A percentile compares a stretch with the other conserved stretches of the same genome.
These are phyloP conservation scores for Liasis olivaceus DNA, from an alignment of 2,797 vertebrate genomes.

Conservation along the genomic window DNA sequence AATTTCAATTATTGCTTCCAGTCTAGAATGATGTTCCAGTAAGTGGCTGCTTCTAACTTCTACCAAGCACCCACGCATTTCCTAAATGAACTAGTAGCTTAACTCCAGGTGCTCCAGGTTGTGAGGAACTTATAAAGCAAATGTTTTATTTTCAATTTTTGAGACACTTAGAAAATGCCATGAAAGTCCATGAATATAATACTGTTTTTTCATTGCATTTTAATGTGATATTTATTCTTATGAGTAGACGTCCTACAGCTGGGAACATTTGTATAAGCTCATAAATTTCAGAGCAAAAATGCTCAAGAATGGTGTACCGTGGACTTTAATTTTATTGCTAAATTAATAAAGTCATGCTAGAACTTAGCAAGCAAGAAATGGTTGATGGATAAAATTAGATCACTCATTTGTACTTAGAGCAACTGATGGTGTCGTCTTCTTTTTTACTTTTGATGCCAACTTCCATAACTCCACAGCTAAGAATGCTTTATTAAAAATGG, in stretches of 20 bases:
- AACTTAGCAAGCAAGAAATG: neutral
- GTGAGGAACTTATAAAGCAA: slow-evolving; percentile 25
- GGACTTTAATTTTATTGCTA: neutral
- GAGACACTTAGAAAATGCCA: slow-evolving; percentile 17
- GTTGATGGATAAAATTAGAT: neutral
- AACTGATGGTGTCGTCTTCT: neutral
- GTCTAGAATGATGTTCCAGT: neutral
- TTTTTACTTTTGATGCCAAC: neutral
- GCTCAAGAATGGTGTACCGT: slow-evolving; percentile 13
- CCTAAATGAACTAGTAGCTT: neutral
- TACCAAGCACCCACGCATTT: neutral
- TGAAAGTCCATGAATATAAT: slow-evolving; percentile 9
- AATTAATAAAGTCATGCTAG: slow-evolving; percentile 15
- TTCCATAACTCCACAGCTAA: neutral
- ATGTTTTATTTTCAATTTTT: slow-evolving; percentile 24
- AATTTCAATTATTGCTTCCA: neutral
- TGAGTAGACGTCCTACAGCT: slow-evolving; percentile 12
- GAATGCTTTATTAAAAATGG: neutral
- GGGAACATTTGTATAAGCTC: slow-evolving; percentile 17
- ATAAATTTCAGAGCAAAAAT: slow-evolving; percentile 3
- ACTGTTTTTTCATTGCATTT: neutral
- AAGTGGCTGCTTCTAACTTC: neutral
- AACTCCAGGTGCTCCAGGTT: neutral
- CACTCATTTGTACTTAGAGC: neutral
- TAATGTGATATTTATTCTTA: neutral